Evolutionary conservation across 2,113 vertebrate genomes (phyloP).

Genomic region (Leptobrachium leishanense): DNA sequence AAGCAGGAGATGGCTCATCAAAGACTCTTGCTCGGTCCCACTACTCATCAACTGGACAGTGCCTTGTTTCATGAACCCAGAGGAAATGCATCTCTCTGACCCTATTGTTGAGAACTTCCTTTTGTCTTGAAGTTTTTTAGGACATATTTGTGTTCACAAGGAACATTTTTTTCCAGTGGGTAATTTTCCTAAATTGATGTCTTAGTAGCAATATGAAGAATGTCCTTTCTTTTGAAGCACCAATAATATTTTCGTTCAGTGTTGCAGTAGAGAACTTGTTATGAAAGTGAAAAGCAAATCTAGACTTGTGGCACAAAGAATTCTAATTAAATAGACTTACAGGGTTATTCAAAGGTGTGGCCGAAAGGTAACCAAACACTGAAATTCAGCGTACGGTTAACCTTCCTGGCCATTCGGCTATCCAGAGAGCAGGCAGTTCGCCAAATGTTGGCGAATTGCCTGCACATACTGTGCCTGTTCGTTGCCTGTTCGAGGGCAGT

Average conservation of each 20-base stretch:
- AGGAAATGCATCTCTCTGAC: slow-evolving; percentile 98
- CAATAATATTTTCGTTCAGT: not conserved
- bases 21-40: slow-evolving; percentile 76
- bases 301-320: too few relatives aligned
- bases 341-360: too few relatives aligned
- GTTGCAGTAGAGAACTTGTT: too few relatives aligned
- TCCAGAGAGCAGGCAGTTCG: too few relatives aligned
- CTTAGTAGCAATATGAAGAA: slow-evolving; percentile 49
- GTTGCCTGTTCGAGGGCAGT: too few relatives aligned
- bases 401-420: too few relatives aligned
- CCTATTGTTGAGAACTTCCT: slow-evolving; percentile 97
- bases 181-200: slow-evolving; percentile 79
- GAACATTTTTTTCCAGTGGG: slow-evolving; percentile 73
- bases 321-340: too few relatives aligned
- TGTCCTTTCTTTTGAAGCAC: slow-evolving; percentile 8
- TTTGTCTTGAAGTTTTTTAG: slow-evolving; percentile 82
- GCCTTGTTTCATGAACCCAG: slow-evolving; percentile 82
- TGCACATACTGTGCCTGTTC: too few relatives aligned
- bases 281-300: too few relatives aligned
- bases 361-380: too few relatives aligned
- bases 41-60: slow-evolving; percentile 84
- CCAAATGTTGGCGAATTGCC: too few relatives aligned
- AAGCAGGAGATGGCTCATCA: slow-evolving; percentile 98
- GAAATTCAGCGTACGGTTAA: too few relatives aligned
- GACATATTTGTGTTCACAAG: slow-evolving; percentile 66